Evolutionary conservation across 2,888 invertebrate genomes (phyloP).

Genomic region (Dryocosmus kuriphilus): DNA sequence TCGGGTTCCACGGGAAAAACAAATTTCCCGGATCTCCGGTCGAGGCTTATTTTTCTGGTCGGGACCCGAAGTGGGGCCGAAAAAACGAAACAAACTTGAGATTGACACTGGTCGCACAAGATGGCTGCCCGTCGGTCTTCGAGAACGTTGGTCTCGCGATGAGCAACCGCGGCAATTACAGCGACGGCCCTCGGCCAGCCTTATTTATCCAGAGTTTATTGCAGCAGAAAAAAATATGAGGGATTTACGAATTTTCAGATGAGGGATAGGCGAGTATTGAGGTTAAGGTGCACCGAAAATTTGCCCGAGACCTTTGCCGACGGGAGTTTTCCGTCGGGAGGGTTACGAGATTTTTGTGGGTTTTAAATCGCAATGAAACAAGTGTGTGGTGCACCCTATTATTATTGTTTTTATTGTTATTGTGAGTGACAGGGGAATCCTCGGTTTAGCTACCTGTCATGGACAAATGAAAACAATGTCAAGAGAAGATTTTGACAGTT

Average conservation of each 20-base stretch:
- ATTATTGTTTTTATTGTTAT: too few species aligned
- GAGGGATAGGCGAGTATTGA: not conserved
- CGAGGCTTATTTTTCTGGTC: not conserved
- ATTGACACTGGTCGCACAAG: constrained; percentile 62
- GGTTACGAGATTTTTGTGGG: not conserved
- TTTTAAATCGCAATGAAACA: not conserved
- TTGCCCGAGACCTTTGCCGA: constrained; percentile 1
- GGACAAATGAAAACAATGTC: too few species aligned
- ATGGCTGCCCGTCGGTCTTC: constrained; percentile 74
- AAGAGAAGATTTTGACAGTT: too few species aligned
- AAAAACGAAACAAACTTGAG: constrained; percentile 40
- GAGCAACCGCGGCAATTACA: constrained; percentile 57
- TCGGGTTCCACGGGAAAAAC: not conserved
- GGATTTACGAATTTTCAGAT: not conserved
- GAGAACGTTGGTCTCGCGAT: constrained; percentile 61
- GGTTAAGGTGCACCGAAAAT: not conserved
- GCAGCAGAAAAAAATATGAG: not conserved
- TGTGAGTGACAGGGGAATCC: too few species aligned
- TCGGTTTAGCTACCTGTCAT: too few species aligned
- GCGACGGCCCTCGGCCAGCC: constrained; percentile 55
- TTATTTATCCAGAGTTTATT: not conserved
- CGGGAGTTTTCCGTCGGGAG: constrained; percentile 16
- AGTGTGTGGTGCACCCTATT: not conserved
- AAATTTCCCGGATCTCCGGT: not conserved
- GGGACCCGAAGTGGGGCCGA: not conserved